Conservation (phyloP, 1,140 invertebrate species). For the Drosophila subpulchrella region DNA sequence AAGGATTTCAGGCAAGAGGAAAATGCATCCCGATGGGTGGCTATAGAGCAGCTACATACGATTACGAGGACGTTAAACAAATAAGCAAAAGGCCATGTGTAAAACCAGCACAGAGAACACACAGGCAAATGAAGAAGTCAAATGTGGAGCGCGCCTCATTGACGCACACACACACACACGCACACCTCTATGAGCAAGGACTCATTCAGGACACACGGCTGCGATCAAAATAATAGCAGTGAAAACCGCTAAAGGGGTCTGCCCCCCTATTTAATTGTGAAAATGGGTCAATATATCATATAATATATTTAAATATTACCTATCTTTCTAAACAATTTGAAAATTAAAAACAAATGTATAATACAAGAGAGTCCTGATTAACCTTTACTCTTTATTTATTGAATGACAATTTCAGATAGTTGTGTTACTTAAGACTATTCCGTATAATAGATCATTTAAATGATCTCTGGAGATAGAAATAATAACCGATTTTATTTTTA, state of each 20-base stretch:
- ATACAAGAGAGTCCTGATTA: too few relatives aligned
- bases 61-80: slow-evolving; percentile 69
- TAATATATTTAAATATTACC: too few relatives aligned
- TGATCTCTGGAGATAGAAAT: too few relatives aligned
- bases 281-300: too few relatives aligned
- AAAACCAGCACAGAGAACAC: slow-evolving; percentile 59
- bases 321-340: too few relatives aligned
- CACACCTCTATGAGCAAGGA: slow-evolving; percentile 13
- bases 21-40: slow-evolving; percentile 50
- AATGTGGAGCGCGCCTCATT: slow-evolving; percentile 65
- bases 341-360: too few relatives aligned
- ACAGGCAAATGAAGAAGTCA: slow-evolving; percentile 64
- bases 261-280: background rate
- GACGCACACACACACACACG: slow-evolving; percentile 33
- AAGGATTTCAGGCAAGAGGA: slow-evolving; percentile 2
- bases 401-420: too few relatives aligned
- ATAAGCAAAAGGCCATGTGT: slow-evolving; percentile 61
- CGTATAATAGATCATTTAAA: too few relatives aligned
- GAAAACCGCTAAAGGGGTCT: background rate
- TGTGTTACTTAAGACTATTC: too few relatives aligned
- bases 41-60: slow-evolving; percentile 40
- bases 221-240: slow-evolving; percentile 4
- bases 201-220: slow-evolving; percentile 30
- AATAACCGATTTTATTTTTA: too few relatives aligned
- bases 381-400: too few relatives aligned